These are phyloP conservation scores for Augochlora pura DNA, from an alignment of 1,140 invertebrate genomes.

Conservation along the genomic window DNA sequence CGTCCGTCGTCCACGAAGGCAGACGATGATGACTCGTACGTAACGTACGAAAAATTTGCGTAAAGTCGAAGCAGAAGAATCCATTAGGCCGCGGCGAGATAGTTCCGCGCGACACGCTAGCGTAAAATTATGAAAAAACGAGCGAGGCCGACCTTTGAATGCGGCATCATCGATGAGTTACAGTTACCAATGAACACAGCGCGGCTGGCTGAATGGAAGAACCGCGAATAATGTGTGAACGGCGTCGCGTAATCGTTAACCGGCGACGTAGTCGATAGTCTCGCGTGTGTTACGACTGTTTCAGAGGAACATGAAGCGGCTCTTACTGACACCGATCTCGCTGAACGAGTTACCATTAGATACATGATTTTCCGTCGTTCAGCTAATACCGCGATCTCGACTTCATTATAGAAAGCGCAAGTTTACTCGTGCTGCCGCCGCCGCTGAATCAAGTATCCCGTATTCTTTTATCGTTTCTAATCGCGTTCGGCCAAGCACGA, in stretches of 20 bases:
- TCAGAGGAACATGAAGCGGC: neutral
- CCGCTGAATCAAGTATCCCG: no score
- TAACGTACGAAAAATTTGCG: neutral
- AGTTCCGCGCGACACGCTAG: neutral
- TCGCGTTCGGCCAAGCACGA: no score
- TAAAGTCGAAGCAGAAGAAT: neutral
- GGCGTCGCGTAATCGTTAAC: constrained; percentile 10
- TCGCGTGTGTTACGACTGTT: neutral
- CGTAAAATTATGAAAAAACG: constrained; percentile 14
- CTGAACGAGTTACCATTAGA: neutral
- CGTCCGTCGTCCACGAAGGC: neutral
- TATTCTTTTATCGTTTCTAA: no score
- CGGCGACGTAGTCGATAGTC: neutral
- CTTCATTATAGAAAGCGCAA: no score
- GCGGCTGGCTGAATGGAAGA: constrained; percentile 40
- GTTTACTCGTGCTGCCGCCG: no score
- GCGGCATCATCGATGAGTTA: constrained; percentile 32
- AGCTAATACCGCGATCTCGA: no score
- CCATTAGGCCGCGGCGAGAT: neutral
- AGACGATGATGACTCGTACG: no score
- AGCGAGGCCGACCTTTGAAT: neutral
- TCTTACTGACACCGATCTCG: neutral
- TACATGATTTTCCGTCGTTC: no score
- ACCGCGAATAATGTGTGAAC: constrained; percentile 31
- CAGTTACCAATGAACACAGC: constrained; percentile 36